Evolutionary conservation across 2,888 invertebrate species (phyloP), one percentile per base, ranked within the genome.

Genomic region (Lepidocyrtoides sp.): DNA sequence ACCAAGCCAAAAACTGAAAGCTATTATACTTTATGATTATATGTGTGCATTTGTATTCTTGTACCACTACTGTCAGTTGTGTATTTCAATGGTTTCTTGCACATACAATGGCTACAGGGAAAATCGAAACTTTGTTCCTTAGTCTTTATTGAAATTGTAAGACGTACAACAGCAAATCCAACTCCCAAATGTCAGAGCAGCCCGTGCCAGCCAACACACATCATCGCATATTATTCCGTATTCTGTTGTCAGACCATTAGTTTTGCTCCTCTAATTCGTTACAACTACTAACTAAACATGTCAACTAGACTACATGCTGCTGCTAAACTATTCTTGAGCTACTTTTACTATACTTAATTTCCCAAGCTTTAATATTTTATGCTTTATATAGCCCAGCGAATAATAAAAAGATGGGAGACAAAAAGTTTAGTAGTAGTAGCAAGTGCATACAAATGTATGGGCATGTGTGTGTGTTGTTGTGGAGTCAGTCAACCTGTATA

Each of bases 241-340:
- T 72, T 72, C 63, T 63, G 75, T 89, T 89, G 89, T 84, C 83
- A 89, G 83, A 72, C 84, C 83, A 89, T 89, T 89, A 89, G 89
- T 89, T 84, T 89, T 89, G 32, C 83, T 83, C 48, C 17, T 66
- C 44, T 44, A 54, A 51, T 29, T 54, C 32, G 77, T 54, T 41
- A 41, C n/a, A 23, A 44, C 44, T 14, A 14, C 72, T 44, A 72
- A 79, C 79, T 79, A 79, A 54, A 32, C 54, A 54, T 14, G 5
- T 14, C 79, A 54, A 44, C n/a, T 44, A 72, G 44, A 72, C n/a
- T n/a, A n/a, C n/a, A n/a, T n/a, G n/a, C n/a, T n/a, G n/a, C 72
- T 23, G 23, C 72, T 69, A 69, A n/a, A n/a, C 29, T 32, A 17
- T n/a, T n/a, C n/a, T 36, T 17, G 66, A 69, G n/a, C 41, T 23